Base-by-base conservation (phyloP, 2,113 vertebrate species). In the Cisticola juncidis region DNA sequence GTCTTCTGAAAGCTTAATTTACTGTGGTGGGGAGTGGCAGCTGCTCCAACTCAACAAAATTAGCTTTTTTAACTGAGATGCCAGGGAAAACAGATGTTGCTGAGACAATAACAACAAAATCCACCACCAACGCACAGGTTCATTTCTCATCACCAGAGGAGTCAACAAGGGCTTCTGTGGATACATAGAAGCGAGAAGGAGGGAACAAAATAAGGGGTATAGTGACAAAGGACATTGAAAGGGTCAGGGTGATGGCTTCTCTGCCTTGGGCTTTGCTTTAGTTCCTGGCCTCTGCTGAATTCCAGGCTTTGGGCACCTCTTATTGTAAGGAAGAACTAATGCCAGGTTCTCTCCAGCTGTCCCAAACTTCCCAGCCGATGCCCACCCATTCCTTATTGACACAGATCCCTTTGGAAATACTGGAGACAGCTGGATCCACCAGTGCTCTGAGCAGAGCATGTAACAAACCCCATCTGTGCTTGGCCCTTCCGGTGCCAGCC, bases 1-100 rank as follows among this genome's bases (percentile, higher is more conserved):
- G 92, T 79, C 86, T 92, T 95, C 60, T 60, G 91, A 95, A 97
- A 95, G 86, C 91, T 84, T 95, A 94, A 95, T 95, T 97, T 95
- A 95, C 93, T 95, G 81, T 74, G 61, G 83, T 92, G 48, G 83
- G 53, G 95, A 95, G 93, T 50, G 73, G 86, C 94, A 97, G 94
- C 95, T 97, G 96, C 70, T 95, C 65, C 91, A 91, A 60, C 84
- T 94, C 81, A 76, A 58, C 61, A 91, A 91, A 92, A 95, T 94
- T 84, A 87, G 83, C 71, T 92, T 87, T 96, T 92, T 92, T 11
- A 92, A 89, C 83, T 79, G 58, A 58, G 65, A 71, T 95, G 86
- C 93, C 92, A 95, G 51, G 48, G 70, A 95, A 94, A 92, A 94
- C 94, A 95, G 94, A 97, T 96, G 94, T 78, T 92, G 86, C 88